phyloP scores from a whole-genome alignment of 2,797 vertebrate species.

The Prionace glauca region DNA sequence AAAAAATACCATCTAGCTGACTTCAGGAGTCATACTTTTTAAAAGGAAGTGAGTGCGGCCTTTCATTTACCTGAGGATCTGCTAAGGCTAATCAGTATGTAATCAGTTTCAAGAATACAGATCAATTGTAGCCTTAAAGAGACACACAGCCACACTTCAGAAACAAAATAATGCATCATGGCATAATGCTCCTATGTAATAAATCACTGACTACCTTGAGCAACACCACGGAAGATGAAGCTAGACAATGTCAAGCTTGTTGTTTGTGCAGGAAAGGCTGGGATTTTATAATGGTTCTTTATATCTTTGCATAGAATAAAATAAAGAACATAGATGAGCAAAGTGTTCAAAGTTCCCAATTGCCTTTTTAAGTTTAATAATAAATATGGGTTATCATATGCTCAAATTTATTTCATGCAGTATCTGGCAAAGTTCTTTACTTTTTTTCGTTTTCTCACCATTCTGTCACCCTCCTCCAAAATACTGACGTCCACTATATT shows the following conservation, averaged over 20 bases:
- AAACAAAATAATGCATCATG: neutral
- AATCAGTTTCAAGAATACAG: neutral
- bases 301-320: neutral
- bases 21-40: neutral
- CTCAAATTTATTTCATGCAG: neutral
- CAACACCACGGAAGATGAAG: neutral
- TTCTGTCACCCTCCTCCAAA: neutral
- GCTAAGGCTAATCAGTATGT: neutral
- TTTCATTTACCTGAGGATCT: neutral
- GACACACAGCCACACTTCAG: neutral
- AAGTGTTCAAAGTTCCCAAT: neutral
- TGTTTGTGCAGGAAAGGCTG: neutral
- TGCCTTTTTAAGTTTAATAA: constrained; percentile 8
- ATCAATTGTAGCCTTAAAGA: neutral
- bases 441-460: neutral
- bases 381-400: neutral
- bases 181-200: neutral
- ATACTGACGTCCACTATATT: neutral
- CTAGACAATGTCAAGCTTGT: neutral
- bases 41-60: neutral
- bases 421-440: neutral
- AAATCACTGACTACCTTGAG: neutral
- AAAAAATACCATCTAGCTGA: neutral
- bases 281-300: neutral
- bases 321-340: neutral